Base-by-base conservation (phyloP, 1,140 invertebrate species). In the Dryas iulia region DNA sequence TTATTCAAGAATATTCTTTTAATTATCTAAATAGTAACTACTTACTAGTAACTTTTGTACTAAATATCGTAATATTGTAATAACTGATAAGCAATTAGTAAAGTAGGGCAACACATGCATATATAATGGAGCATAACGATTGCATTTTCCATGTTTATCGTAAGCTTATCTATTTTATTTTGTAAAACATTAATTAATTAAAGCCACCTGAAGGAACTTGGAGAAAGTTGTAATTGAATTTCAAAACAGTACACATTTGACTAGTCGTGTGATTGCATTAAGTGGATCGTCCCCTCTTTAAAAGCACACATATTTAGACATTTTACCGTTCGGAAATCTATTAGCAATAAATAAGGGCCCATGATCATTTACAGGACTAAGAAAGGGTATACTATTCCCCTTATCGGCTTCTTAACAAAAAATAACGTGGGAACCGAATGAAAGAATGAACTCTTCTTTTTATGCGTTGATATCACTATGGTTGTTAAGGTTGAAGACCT, bases 301-400 rank as follows among this genome's bases (percentile, higher is more conserved):
- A 84, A 84, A 80, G 77, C 80, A 86, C 74, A 75, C 78, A 77
- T 78, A 74, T 76, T 79, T 72, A 78, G 77, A 82, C 76, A 77
- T 78, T 82, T 72, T 71, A 83, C 81, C 74, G 74, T 83, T 84
- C 77, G 78, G 73, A 88, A 87, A 86, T 89, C 83, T 89, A 89
- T 90, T 89, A 90, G 84, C 79, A 86, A 89, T 89, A 89, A 89
- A 89, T 88, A 86, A 90, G 80, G 80, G 77, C 75, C 80, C 78
- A 81, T 82, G 83, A 84, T 83, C 82, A 81, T 81, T 83, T 85
- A 81, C 79, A 81, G 78, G 78, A 82, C 84, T 83, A 82, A 83
- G 81, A 84, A 91, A 91, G 84, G 89, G 89, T 87, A 86, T 77
- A 79, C 76, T 79, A 82, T 84, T 84, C 86, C 89, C 87, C 84